A percentile compares a stretch with the other conserved stretches of the same genome.
Conservation (phyloP, 53 echinoderm and acorn worm species). For the Temnopleurus reevesii region DNA sequence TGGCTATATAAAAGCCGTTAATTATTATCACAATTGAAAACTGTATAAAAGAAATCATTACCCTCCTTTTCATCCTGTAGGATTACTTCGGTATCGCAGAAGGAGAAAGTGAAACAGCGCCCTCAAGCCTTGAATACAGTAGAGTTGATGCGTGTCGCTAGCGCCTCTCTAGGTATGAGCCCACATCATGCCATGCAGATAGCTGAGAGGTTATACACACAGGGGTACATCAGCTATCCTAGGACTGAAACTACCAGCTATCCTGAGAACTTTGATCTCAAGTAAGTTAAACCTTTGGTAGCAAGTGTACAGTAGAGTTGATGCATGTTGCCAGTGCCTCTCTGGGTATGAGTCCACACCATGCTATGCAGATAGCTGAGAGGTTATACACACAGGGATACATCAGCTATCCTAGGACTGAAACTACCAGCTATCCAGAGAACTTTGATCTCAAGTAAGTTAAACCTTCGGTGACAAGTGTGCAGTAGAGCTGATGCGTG, state of each 20-base stretch:
- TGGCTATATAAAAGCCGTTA: too few species aligned
- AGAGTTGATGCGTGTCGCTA: constrained; percentile 94
- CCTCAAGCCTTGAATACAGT: constrained; percentile 95
- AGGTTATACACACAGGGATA: constrained; percentile 89
- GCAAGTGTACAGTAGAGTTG: constrained; percentile 92
- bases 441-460: constrained; percentile 19
- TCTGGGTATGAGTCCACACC: constrained; percentile 93
- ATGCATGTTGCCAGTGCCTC: constrained; percentile 86
- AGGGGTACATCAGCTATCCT: constrained; percentile 98
- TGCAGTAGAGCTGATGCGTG: constrained; percentile 91
- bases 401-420: constrained; percentile 94
- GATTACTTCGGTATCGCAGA: constrained; percentile 72
- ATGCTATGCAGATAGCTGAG: constrained; percentile 98
- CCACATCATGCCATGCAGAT: constrained; percentile 99
- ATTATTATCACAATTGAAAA: too few species aligned
- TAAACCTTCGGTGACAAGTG: too few species aligned
- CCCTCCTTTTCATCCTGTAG: constrained; percentile 29
- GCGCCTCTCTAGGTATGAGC: constrained; percentile 89
- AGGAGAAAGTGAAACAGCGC: constrained; percentile 92
- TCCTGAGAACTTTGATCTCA: constrained; percentile 94
- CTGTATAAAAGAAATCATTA: background rate
- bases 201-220: constrained; percentile 90
- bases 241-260: constrained; percentile 92
- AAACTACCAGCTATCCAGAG: constrained; percentile 59
- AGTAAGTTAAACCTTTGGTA: too few species aligned